Evolutionary conservation across 2,797 vertebrate species (phyloP), one percentile per base, ranked within the genome.

Genomic region (Alouatta caraya): DNA sequence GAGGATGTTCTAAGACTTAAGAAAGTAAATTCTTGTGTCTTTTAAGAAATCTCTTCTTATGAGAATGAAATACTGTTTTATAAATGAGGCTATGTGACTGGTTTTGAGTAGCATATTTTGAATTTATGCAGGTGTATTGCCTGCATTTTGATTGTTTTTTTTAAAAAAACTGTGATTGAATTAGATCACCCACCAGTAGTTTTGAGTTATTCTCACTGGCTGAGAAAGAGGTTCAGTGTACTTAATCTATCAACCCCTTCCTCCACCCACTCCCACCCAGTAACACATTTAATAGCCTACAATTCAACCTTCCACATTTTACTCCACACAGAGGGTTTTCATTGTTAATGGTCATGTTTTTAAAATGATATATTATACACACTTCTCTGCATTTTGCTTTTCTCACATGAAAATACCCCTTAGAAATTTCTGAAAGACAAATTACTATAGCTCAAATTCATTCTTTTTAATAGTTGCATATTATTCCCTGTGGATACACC

Each of bases 1-100:
- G 93, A 97, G 96, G 82, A 28, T 97, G 8, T 88, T 79, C 57
- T 81, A 95, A 85, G 73, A 82, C 55, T 78, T 96, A 61, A 39
- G 61, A 92, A 97, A 96, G 80, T 91, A 96, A 94, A 88, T 96
- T n/a, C 75, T 94, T 94, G 9, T 13, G 44, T 88, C 75, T 86
- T 97, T 92, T 88, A 94, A 96, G 44, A 93, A 95, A 92, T 94
- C 76, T 87, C 37, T 88, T 87, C 46, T 96, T 33, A 48, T 72
- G 57, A 90, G 42, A 37, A 55, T 52, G 55, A 93, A 89, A 37
- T 57, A 48, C 37, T 94, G n/a, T 72, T 73, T 96, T 81, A 61
- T 85, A 80, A 96, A 88, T 93, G 87, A 83, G 85, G 28, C 37
- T 75, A 57, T 81, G 59, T 93, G 46, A 39, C 70, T 50, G 8